Base-by-base conservation (phyloP, 2,113 vertebrate species). In the Rhinolophus sinicus region DNA sequence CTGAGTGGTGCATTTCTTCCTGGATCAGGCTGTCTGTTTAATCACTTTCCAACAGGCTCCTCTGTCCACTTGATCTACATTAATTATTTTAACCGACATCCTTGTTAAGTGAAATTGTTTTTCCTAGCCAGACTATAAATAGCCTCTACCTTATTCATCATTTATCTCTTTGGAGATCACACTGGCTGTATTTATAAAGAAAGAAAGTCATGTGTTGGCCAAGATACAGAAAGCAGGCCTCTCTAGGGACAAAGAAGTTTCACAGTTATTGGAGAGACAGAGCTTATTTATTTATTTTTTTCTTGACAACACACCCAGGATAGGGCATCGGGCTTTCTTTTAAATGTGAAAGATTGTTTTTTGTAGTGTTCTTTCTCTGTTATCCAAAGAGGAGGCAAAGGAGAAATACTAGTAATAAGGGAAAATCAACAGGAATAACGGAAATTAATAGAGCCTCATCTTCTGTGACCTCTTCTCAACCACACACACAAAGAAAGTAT, bases 291-390 rank as follows among this genome's bases (percentile, higher is more conserved):
- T 3, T 95, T 97, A 97, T 97, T 97, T 96, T 96, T 98, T 98
- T 98, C 97, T 97, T 95, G 97, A 96, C 97, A 83, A 88, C 89
- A 96, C 30, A 96, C 89, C 84, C 97, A 98, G 94, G 95, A 97
- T 62, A 98, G 95, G 87, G 91, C 92, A 98, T 97, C 38, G 58
- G 58, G 86, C 89, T 98, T 97, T 92, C 78, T 88, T 94, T 94
- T 92, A 98, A 97, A 83, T 98, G 95, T 98, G 95, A 98, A 98
- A 96, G 35, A 98, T 98, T 50, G 3, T 54, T 98, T 97, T 94
- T 67, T 96, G 40, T 0, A 30, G 64, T 95, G 96, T 97, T 96
- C 14, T 94, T 98, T 97, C 84, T 85, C 85, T 88, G 60, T 54
- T 78, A 77, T 90, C 88, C 87, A 96, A 97, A 30, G 69, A 77